Base-by-base conservation (phyloP, 2,113 vertebrate species). In the Girardinichthys multiradiatus region DNA sequence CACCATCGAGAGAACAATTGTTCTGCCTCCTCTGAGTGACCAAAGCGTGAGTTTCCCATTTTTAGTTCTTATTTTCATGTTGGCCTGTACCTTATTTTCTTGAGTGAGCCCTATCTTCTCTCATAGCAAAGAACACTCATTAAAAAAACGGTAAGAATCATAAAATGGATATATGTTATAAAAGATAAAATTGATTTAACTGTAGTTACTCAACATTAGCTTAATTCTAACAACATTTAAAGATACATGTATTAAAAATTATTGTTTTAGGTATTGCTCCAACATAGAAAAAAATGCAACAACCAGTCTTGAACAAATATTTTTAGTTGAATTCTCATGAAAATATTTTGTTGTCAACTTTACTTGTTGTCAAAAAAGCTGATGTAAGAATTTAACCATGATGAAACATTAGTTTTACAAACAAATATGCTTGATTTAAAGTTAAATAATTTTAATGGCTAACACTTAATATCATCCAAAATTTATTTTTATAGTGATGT, bases 1-100 rank as follows among this genome's bases (percentile, higher is more conserved):
- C 87, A 97, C 94, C 91, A 96, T 99, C 64, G 98, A 99, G 85
- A 96, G 96, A 72, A 96, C 97, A 77, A 97, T 99, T 29, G 98
- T 99, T 66, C 94, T 99, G 64, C 98, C 97, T 27, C 96, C 96
- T 0, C 92, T 99, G 87, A 96, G 91, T 10, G 98, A 99, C 89
- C 98, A 98, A 91, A 96, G 94, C 0, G 98, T 99, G 90, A 96
- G 97, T 95, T 67, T 19, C 81, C 63, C 58, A 59, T 75, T 72
- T 29, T 79, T 59, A 58, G 17, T 76, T 28, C 51, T 6, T 64
- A 59, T 14, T 33, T 19, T 70, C 67, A 42, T 70, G 33, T 64
- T 12, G 39, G 17, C n/a, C 57, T 68, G 19, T 33, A 14, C 64
- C 72, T 59, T 35, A 39, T 1, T 24, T 24, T 57, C 17, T 67